These are phyloP conservation scores for Plagodis pulveraria DNA, from an alignment of 2,888 invertebrate species.

Conservation along the genomic window DNA sequence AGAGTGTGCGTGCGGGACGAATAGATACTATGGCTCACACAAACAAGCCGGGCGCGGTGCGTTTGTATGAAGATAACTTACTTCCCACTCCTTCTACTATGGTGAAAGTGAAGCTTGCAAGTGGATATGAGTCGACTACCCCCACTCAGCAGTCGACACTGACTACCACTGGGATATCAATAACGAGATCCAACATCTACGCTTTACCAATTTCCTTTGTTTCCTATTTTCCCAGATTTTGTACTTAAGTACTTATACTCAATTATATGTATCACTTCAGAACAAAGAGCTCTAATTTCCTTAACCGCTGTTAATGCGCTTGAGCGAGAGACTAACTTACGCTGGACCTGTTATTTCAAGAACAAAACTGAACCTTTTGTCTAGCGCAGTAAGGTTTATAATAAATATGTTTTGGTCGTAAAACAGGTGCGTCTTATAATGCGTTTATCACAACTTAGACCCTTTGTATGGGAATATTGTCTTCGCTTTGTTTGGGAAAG, in stretches of 20 bases:
- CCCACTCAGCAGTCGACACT: too few species aligned
- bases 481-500: slow-evolving; percentile 37
- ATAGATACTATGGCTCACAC: too few species aligned
- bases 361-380: neutral
- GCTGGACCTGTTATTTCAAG: neutral
- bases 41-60: too few species aligned
- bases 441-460: slow-evolving; percentile 54
- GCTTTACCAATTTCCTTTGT: neutral
- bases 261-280: slow-evolving; percentile 11
- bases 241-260: neutral
- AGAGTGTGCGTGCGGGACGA: too few species aligned
- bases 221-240: slow-evolving; percentile 15
- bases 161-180: too few species aligned
- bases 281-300: slow-evolving; percentile 33
- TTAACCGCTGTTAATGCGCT: slow-evolving; percentile 26
- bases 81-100: too few species aligned
- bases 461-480: slow-evolving; percentile 54
- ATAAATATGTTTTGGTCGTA: neutral
- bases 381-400: neutral
- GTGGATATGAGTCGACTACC: too few species aligned
- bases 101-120: too few species aligned
- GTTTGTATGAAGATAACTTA: too few species aligned
- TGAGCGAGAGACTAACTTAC: slow-evolving; percentile 14
- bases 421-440: slow-evolving; percentile 24
- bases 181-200: too few species aligned